phyloP scores from a whole-genome alignment of 2,888 invertebrate species.

The Sphaerophoria taeniata region DNA sequence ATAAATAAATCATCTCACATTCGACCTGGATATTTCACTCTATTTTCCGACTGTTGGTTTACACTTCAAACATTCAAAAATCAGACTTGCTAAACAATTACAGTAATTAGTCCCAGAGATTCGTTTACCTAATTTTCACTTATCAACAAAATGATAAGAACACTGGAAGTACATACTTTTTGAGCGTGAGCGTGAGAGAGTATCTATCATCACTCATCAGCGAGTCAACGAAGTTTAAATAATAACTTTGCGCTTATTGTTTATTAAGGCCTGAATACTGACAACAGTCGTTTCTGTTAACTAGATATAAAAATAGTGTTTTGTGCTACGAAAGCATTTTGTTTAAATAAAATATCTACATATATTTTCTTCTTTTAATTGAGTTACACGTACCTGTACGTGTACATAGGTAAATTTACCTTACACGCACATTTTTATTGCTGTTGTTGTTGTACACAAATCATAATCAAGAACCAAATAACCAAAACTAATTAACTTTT shows the following conservation, averaged over 20 bases:
- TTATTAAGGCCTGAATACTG: slow-evolving; percentile 42
- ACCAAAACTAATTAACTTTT: slow-evolving; percentile 4
- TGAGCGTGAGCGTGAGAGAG: slow-evolving; percentile 25
- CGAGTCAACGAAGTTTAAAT: slow-evolving; percentile 37
- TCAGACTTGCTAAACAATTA: background rate
- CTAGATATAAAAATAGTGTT: slow-evolving; percentile 5
- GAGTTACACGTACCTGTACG: slow-evolving; percentile 5
- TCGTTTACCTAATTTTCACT: slow-evolving; percentile 23
- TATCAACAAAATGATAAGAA: slow-evolving; percentile 56
- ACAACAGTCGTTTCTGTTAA: slow-evolving; percentile 12
- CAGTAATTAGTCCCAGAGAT: slow-evolving; percentile 22
- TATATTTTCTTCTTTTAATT: background rate
- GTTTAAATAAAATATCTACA: background rate
- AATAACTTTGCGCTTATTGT: slow-evolving; percentile 46
- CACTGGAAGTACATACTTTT: no score
- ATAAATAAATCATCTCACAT: no score
- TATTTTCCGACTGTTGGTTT: background rate
- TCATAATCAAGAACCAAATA: background rate
- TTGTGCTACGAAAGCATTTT: slow-evolving; percentile 39
- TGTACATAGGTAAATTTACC: slow-evolving; percentile 25
- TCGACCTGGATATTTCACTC: no score
- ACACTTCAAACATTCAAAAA: background rate
- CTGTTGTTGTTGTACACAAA: background rate
- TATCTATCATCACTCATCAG: slow-evolving; percentile 33
- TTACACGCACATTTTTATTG: slow-evolving; percentile 29